Percentiles rank a stretch among this genome's conserved stretches.
These are phyloP conservation scores for Pteropus rufus DNA, from an alignment of 2,797 vertebrate species.

Conservation along the genomic window DNA sequence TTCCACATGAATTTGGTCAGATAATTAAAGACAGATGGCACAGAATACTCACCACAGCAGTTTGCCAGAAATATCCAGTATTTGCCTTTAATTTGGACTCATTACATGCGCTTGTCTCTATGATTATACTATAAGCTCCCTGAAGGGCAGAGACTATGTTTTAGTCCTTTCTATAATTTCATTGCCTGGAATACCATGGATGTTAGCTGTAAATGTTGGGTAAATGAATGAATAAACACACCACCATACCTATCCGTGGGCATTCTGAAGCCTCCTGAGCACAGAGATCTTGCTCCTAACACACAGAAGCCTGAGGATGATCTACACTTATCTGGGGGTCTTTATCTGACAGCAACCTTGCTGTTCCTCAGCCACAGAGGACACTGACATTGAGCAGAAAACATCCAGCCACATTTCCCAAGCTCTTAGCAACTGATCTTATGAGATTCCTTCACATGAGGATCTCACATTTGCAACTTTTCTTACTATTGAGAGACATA, in stretches of 20 bases:
- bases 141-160: neutral
- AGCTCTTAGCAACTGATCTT: neutral
- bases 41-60: neutral
- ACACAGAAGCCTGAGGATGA: neutral
- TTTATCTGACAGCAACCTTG: neutral
- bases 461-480: slow-evolving; percentile 67
- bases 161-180: slow-evolving; percentile 7
- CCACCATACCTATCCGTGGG: neutral
- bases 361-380: neutral
- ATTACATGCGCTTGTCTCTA: neutral
- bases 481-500: slow-evolving; percentile 61
- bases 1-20: slow-evolving; percentile 9
- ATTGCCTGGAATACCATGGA: neutral
- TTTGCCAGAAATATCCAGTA: slow-evolving; percentile 24
- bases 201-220: neutral
- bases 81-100: slow-evolving; percentile 33
- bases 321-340: neutral
- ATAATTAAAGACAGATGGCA: slow-evolving; percentile 49
- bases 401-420: neutral
- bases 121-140: neutral
- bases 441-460: slow-evolving; percentile 23
- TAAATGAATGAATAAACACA: neutral
- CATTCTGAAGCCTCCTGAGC: neutral
- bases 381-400: neutral
- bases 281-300: neutral